Conservation (phyloP, 2,113 vertebrate genomes). For the Thomomys bottae region DNA sequence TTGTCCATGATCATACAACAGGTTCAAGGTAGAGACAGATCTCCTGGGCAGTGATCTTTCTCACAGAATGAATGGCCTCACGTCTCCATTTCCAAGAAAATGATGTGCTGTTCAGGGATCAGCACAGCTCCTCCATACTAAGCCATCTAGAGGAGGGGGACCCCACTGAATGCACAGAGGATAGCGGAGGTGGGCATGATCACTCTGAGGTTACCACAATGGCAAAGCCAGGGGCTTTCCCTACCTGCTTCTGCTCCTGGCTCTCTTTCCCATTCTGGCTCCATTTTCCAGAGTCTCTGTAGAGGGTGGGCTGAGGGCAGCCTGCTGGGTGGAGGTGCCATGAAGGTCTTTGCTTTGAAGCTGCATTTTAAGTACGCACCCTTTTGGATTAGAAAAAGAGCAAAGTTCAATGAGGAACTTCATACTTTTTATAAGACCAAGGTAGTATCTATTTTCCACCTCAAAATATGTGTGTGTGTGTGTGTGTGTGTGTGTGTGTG, state of each 20-base stretch:
- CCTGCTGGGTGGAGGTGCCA: neutral
- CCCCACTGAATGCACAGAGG: neutral
- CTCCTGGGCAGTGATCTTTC: neutral
- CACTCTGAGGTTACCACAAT: too few relatives aligned
- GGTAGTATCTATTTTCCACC: neutral
- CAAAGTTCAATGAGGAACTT: neutral
- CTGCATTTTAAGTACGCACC: neutral
- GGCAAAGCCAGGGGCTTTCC: neutral
- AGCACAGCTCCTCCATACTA: neutral
- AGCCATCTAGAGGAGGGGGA: neutral
- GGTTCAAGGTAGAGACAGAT: neutral
- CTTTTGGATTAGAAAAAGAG: conserved; percentile 28
- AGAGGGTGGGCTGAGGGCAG: too few relatives aligned
- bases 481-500: too few relatives aligned
- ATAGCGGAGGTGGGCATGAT: neutral
- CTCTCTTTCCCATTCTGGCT: too few relatives aligned
- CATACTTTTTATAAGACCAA: conserved; percentile 2
- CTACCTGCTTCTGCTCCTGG: too few relatives aligned
- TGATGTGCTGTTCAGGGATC: neutral
- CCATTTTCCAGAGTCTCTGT: neutral
- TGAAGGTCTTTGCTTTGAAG: neutral
- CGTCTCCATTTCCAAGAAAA: neutral
- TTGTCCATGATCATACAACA: neutral
- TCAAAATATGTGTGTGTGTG: conserved; percentile 36
- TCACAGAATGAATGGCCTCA: neutral